phyloP scores from a whole-genome alignment of 2,113 vertebrate genomes.

The Crotalus horridus region DNA sequence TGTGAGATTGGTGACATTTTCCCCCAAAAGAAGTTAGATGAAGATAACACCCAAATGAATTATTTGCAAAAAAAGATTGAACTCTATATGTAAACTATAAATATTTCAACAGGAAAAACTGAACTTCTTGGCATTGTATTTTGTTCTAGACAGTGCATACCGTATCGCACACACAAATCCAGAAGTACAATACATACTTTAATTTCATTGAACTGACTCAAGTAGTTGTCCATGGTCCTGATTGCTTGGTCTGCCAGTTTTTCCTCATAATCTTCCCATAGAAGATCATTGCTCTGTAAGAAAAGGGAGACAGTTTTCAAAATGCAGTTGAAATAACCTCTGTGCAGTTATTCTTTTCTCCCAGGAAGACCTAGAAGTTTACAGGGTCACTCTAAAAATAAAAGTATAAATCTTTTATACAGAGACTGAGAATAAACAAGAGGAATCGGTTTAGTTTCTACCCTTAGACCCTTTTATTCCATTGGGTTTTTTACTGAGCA shows the following conservation, averaged over 20 bases:
- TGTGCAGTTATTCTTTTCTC: neutral
- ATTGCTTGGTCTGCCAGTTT: constrained; percentile 85
- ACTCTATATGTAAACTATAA: neutral
- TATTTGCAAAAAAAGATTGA: neutral
- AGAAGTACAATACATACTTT: constrained; percentile 71
- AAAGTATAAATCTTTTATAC: neutral
- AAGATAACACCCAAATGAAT: neutral
- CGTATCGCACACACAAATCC: no score
- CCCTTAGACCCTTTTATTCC: neutral
- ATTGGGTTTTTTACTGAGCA: neutral
- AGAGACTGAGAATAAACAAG: neutral
- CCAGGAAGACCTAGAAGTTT: neutral
- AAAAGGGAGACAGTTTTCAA: neutral
- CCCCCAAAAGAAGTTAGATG: neutral
- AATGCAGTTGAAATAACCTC: neutral
- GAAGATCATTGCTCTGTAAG: constrained; percentile 84
- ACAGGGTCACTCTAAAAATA: neutral
- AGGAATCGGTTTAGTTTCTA: neutral
- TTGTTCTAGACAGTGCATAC: neutral
- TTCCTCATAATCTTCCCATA: constrained; percentile 92
- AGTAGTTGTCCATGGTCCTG: constrained; percentile 87
- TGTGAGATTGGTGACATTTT: neutral
- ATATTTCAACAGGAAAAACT: neutral
- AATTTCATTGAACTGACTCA: constrained; percentile 85
- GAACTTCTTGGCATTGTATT: neutral